phyloP scores from a whole-genome alignment of 1,140 invertebrate genomes.

The Trachymyrmex septentrionalis region DNA sequence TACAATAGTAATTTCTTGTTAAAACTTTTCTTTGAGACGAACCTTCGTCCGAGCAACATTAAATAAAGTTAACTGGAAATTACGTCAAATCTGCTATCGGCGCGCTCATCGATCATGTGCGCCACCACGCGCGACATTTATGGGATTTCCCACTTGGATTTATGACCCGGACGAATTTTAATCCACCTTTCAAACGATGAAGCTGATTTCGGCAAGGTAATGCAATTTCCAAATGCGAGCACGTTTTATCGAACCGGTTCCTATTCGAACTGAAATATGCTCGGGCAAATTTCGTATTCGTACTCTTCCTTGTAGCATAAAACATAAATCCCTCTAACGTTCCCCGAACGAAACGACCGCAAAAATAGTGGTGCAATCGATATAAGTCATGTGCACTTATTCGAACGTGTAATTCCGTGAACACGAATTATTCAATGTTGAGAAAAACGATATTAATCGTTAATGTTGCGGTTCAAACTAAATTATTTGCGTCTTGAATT shows the following conservation, averaged over 20 bases:
- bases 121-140: constrained; percentile 67
- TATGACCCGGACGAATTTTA: constrained; percentile 65
- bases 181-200: constrained; percentile 64
- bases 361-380: constrained; percentile 48
- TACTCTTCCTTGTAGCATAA: constrained; percentile 43
- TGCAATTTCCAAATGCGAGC: constrained; percentile 43
- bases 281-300: constrained; percentile 48
- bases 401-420: background rate
- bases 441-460: constrained; percentile 1
- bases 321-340: constrained; percentile 47
- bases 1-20: background rate
- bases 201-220: constrained; percentile 45
- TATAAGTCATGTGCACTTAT: constrained; percentile 46
- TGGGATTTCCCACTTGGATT: constrained; percentile 69
- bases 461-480: background rate
- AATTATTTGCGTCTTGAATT: constrained; percentile 18
- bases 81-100: constrained; percentile 72
- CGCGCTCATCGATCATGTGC: constrained; percentile 71
- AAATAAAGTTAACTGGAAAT: constrained; percentile 63
- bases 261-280: constrained; percentile 40
- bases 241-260: constrained; percentile 22
- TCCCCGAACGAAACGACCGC: constrained; percentile 24
- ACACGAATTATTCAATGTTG: constrained; percentile 12
- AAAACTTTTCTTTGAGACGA: background rate
- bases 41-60: constrained; percentile 28